phyloP scores from a whole-genome alignment of 2,888 invertebrate genomes.

The Noctuana brunneofusca region DNA sequence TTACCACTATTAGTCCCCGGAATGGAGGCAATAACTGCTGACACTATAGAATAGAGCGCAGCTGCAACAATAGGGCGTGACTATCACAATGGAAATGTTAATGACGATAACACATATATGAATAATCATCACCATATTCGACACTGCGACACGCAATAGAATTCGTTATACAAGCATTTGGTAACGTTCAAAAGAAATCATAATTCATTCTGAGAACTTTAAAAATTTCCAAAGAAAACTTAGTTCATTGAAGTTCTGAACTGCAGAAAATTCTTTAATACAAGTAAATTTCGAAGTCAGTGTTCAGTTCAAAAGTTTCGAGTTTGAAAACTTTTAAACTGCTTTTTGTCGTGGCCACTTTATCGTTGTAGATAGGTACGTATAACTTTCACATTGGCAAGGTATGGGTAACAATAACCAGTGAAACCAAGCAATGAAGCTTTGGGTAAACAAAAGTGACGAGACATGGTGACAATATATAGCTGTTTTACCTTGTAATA shows the following conservation, averaged over 20 bases:
- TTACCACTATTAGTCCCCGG: slow-evolving; percentile 30
- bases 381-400: slow-evolving; percentile 24
- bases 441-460: slow-evolving; percentile 7
- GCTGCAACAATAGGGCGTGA: slow-evolving; percentile 23
- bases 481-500: no score
- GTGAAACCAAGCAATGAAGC: neutral
- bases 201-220: slow-evolving; percentile 32
- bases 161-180: slow-evolving; percentile 11
- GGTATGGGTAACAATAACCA: slow-evolving; percentile 4
- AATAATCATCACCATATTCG: slow-evolving; percentile 7
- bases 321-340: slow-evolving; percentile 34
- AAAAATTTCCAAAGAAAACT: slow-evolving; percentile 23
- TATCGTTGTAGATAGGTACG: slow-evolving; percentile 20
- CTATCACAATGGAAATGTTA: slow-evolving; percentile 23
- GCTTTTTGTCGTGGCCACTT: slow-evolving; percentile 34
- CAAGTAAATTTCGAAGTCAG: slow-evolving; percentile 35
- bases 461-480: no score
- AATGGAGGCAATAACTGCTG: slow-evolving; percentile 17
- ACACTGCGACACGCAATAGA: slow-evolving; percentile 3
- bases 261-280: slow-evolving; percentile 35
- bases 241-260: slow-evolving; percentile 27
- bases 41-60: neutral
- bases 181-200: slow-evolving; percentile 23
- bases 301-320: slow-evolving; percentile 32
- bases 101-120: slow-evolving; percentile 7